Evolutionary conservation across 2,113 vertebrate genomes (phyloP).

Genomic region (Laticauda colubrina): DNA sequence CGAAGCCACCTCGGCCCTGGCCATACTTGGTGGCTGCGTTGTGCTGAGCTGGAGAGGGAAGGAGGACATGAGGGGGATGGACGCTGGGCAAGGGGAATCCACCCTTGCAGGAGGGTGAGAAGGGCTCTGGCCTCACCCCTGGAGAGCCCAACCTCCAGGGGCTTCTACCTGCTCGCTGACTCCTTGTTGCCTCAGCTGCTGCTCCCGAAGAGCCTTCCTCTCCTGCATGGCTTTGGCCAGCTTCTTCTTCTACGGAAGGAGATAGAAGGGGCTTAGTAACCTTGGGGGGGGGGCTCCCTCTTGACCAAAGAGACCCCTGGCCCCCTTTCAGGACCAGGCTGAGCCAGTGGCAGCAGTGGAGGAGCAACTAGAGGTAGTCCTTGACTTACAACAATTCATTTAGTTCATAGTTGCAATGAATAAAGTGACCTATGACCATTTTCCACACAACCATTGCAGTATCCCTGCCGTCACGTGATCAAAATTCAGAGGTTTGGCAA

Average conservation of each 20-base stretch:
- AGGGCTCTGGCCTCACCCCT: neutral
- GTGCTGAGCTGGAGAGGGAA: neutral
- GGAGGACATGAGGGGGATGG: no score
- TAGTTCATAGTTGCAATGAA: no score
- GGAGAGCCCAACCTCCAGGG: no score
- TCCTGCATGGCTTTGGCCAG: neutral
- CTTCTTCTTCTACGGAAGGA: neutral
- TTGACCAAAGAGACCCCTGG: neutral
- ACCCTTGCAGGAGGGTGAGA: no score
- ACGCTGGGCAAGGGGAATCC: accelerated
- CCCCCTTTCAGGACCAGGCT: neutral
- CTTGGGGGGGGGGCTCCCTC: neutral
- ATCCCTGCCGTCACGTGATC: no score
- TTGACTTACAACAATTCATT: neutral
- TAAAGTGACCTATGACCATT: no score
- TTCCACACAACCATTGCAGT: no score
- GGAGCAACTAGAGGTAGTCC: neutral
- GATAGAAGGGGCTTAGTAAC: neutral
- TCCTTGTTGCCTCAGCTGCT: neutral
- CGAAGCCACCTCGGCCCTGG: neutral
- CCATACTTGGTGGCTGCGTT: accelerated
- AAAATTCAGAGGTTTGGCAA: neutral
- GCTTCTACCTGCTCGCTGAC: neutral
- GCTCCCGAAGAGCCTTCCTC: neutral
- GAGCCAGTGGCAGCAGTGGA: neutral